Evolutionary conservation across 2,888 invertebrate species (phyloP).

Genomic region (Macrosiphum euphorbiae): DNA sequence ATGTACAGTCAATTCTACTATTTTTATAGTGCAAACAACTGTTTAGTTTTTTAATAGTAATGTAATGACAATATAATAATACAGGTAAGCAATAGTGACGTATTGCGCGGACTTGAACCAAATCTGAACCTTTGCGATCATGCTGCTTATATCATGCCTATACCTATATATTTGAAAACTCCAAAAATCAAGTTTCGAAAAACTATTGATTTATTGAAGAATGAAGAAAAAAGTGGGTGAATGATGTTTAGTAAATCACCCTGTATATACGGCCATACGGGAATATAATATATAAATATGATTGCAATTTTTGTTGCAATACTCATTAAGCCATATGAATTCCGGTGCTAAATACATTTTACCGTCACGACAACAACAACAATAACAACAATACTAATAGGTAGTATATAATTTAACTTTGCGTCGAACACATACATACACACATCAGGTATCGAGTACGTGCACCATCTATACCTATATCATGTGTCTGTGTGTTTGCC

Average conservation of each 20-base stretch:
- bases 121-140: too few species aligned
- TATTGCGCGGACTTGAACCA: too few species aligned
- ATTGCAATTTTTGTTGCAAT: neutral
- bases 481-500: neutral
- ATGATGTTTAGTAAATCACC: too few species aligned
- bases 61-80: too few species aligned
- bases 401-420: neutral
- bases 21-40: too few species aligned
- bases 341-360: neutral
- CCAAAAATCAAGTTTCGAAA: too few species aligned
- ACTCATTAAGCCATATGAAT: neutral
- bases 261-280: too few species aligned
- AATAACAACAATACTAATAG: neutral
- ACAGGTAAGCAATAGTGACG: too few species aligned
- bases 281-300: neutral
- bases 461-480: neutral
- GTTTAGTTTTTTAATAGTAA: too few species aligned
- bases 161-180: too few species aligned
- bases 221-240: neutral
- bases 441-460: neutral
- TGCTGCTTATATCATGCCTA: too few species aligned
- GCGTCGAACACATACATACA: neutral
- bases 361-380: neutral
- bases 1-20: too few species aligned
- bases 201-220: neutral